Evolutionary conservation across 2,888 invertebrate species (phyloP), one percentile per base, ranked within the genome.

Genomic region (Sphaerophoria taeniata): DNA sequence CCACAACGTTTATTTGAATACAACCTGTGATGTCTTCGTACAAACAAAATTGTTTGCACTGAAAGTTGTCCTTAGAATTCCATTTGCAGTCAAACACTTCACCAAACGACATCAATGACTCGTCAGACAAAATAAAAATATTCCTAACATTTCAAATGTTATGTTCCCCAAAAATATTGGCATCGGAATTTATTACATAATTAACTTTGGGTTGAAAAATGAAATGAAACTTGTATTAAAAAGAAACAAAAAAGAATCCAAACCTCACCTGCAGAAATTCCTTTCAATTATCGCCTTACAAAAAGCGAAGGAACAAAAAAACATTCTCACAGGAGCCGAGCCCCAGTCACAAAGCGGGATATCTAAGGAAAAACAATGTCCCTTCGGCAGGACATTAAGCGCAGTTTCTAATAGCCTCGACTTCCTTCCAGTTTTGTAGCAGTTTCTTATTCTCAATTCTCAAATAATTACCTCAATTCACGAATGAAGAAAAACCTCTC

Each of bases 381-480:
- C 71, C 78, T 74, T 74, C 73, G 65, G 53, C 80, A 75, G 76
- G 81, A 81, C 76, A 85, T 85, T 85, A 85, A 85, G 85, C 76
- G 85, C 81, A 85, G 85, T 72, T 85, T 81, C 85, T 85, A 85
- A 85, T 85, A 73, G 85, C 85, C 65, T 69, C 56, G 31, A 60
- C 60, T 60, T 60, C 60, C 70, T 74, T 83, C 56, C 61, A 0
- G 3, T 14, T 4, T 43, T 43, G 39, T 43, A 5, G 5, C 33
- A 31, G 31, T n/a, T 63, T 31, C 11, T 45, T 47, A 39, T 14
- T 47, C 51, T 72, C n/a, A n/a, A n/a, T n/a, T 55, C 67, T 55
- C 72, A 51, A 49, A 81, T 81, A 85, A 85, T 85, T 85, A 76
- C 85, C 73, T 49, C 51, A 63, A 70, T 81, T 76, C 85, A 85